Evolutionary conservation across 2,113 vertebrate species (phyloP).

Genomic region (Sorex araneus): DNA sequence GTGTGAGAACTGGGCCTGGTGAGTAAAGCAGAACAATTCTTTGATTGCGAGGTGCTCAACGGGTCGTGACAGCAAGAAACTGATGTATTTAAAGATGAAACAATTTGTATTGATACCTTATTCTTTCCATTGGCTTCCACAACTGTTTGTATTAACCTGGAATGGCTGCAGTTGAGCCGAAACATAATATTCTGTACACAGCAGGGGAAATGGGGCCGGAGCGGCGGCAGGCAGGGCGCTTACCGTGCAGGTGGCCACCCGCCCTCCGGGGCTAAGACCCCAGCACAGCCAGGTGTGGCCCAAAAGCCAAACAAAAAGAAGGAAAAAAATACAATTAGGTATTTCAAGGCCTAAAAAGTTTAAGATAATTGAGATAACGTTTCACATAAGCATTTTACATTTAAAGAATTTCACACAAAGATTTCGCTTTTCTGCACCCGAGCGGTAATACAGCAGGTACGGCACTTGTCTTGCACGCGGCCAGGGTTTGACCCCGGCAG

Average conservation of each 20-base stretch:
- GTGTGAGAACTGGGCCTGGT: background rate
- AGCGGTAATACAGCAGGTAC: too few relatives aligned
- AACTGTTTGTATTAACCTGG: conserved; percentile 21
- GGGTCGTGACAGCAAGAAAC: background rate
- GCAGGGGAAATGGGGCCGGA: conserved; percentile 10
- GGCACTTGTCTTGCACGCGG: too few relatives aligned
- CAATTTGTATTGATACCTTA: background rate
- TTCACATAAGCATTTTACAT: too few relatives aligned
- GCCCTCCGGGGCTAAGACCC: background rate
- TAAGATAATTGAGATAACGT: background rate
- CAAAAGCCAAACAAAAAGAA: too few relatives aligned
- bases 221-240: too few relatives aligned
- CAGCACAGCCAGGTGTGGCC: too few relatives aligned
- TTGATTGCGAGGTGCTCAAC: background rate
- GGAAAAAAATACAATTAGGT: background rate
- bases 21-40: background rate
- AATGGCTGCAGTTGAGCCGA: background rate
- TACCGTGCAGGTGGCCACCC: too few relatives aligned
- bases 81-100: background rate
- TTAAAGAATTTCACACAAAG: too few relatives aligned
- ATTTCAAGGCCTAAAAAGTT: background rate
- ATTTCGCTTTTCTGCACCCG: too few relatives aligned
- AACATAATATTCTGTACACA: background rate
- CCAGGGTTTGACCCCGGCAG: too few relatives aligned
- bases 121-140: background rate